Percentiles rank a stretch among this genome's conserved stretches.
These are phyloP conservation scores for Eueremaeus valkanovi DNA, from an alignment of 2,888 invertebrate species.

Conservation along the genomic window DNA sequence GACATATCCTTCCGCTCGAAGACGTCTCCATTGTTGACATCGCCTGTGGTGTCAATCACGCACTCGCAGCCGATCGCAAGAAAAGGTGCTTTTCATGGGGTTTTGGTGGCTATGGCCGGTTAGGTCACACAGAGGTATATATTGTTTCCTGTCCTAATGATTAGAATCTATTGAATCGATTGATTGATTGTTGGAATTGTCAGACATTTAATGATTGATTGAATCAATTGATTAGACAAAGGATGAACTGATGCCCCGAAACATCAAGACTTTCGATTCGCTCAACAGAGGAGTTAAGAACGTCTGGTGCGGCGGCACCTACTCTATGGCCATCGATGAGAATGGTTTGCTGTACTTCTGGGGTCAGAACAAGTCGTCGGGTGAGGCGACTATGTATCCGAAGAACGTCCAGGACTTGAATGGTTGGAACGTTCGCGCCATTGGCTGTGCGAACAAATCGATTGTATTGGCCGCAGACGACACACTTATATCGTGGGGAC, in stretches of 20 bases:
- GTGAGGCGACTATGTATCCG: slow-evolving; percentile 94
- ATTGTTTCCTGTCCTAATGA: neutral
- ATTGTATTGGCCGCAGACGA: slow-evolving; percentile 80
- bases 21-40: slow-evolving; percentile 84
- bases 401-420: slow-evolving; percentile 89
- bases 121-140: slow-evolving; percentile 71
- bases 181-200: too few species aligned
- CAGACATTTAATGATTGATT: neutral
- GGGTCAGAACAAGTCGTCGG: slow-evolving; percentile 85
- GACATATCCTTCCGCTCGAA: slow-evolving; percentile 68
- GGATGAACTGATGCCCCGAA: slow-evolving; percentile 78
- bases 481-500: slow-evolving; percentile 84
- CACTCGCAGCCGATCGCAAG: slow-evolving; percentile 76
- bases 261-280: slow-evolving; percentile 80
- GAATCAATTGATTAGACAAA: slow-evolving; percentile 62
- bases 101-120: slow-evolving; percentile 87
- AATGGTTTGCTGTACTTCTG: slow-evolving; percentile 70
- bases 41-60: slow-evolving; percentile 85
- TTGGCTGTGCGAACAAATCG: slow-evolving; percentile 78
- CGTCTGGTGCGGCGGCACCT: slow-evolving; percentile 78
- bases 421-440: slow-evolving; percentile 82
- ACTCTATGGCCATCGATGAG: slow-evolving; percentile 78
- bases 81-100: slow-evolving; percentile 92
- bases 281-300: slow-evolving; percentile 68
- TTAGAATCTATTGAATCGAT: too few species aligned